Percentiles rank a stretch among this genome's conserved stretches.
phyloP scores from a whole-genome alignment of 1,140 invertebrate genomes.

The Sitophilus oryzae region DNA sequence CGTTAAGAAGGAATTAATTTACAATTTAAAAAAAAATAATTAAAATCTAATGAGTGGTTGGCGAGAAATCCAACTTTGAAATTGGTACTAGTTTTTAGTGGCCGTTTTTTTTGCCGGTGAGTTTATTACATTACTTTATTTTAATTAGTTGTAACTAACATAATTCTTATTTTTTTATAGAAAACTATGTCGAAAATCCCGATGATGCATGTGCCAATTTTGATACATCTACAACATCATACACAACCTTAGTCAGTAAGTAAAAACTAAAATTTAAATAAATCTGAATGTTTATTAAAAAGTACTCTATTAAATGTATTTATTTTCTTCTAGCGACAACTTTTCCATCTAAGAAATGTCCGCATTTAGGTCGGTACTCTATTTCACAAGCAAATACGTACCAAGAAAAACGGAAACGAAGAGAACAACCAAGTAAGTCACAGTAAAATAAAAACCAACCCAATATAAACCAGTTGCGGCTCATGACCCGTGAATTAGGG shows the following conservation, averaged over 20 bases:
- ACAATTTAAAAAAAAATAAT: too few relatives aligned
- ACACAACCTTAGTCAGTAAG: constrained; percentile 80
- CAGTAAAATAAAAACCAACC: neutral
- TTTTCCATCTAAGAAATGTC: constrained; percentile 59
- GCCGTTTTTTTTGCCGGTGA: too few relatives aligned
- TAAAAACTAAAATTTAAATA: constrained; percentile 32
- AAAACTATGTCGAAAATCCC: constrained; percentile 39
- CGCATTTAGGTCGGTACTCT: constrained; percentile 61
- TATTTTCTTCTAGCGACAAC: constrained; percentile 55
- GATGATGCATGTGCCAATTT: constrained; percentile 57
- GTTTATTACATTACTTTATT: too few relatives aligned
- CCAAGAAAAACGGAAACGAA: constrained; percentile 31
- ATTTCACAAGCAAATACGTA: constrained; percentile 30
- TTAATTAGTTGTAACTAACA: too few relatives aligned
- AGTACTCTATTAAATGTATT: constrained; percentile 1
- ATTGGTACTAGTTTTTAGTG: too few relatives aligned
- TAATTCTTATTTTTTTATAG: constrained; percentile 16
- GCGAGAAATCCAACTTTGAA: too few relatives aligned
- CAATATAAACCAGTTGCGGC: too few relatives aligned
- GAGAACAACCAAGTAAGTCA: constrained; percentile 35
- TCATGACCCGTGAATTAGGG: too few relatives aligned
- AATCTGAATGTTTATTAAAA: neutral
- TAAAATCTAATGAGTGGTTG: too few relatives aligned
- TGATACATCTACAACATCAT: constrained; percentile 64
- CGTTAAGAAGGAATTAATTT: too few relatives aligned